phyloP scores from a whole-genome alignment of 2,113 vertebrate genomes.

The Ondatra zibethicus region DNA sequence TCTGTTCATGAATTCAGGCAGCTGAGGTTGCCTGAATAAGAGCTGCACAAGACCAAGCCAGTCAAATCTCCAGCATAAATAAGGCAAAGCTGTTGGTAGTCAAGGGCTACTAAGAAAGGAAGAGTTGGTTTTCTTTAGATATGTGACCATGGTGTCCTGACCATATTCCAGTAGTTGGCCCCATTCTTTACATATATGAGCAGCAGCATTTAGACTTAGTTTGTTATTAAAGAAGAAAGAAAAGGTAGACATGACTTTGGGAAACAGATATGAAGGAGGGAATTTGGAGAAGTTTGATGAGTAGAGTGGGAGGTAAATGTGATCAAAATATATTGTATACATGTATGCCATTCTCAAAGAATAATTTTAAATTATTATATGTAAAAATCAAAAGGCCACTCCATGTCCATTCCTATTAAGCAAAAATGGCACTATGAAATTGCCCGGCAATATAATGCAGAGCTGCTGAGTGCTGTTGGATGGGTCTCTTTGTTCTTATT shows the following conservation, averaged over 20 bases:
- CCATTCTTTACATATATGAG: too few relatives aligned
- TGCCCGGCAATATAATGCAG: not conserved
- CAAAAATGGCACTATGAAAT: not conserved
- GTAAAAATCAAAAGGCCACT: not conserved
- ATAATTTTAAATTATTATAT: not conserved
- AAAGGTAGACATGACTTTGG: not conserved
- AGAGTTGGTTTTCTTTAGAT: not conserved
- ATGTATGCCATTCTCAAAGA: not conserved
- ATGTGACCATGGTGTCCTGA: not conserved
- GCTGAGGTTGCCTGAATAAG: not conserved
- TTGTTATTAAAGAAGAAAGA: not conserved
- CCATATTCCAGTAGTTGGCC: not conserved
- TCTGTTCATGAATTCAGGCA: not conserved
- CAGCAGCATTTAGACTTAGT: not conserved
- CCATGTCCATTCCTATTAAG: not conserved
- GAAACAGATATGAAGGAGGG: not conserved
- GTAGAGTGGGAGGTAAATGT: not conserved
- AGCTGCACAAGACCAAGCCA: not conserved
- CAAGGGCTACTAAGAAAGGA: not conserved
- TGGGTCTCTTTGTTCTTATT: slow-evolving; percentile 34
- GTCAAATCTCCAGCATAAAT: not conserved
- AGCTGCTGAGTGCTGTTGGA: not conserved
- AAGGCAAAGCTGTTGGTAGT: not conserved
- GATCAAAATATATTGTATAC: not conserved
- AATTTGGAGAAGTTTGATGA: not conserved